Percentiles rank a stretch among this genome's conserved stretches.
Conservation (phyloP, 2,113 vertebrate species). For the Cyanoramphus novaezelandiae region DNA sequence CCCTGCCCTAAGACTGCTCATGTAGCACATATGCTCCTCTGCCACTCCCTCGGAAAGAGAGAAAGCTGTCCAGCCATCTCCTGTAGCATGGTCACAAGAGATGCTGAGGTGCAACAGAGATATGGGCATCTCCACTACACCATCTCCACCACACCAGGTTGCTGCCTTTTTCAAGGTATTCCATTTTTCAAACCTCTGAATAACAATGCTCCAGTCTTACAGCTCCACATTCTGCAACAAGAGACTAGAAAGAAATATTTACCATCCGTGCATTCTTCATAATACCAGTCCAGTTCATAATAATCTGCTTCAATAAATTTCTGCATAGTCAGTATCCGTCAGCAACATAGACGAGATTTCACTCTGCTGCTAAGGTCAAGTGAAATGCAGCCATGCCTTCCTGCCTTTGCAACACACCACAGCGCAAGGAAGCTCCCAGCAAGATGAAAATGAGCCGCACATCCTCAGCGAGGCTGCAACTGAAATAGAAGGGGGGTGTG, state of each 20-base stretch:
- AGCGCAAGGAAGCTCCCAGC: neutral
- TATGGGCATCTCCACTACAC: neutral
- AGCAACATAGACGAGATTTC: slow-evolving; percentile 53
- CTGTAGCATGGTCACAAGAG: neutral
- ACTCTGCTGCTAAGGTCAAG: slow-evolving; percentile 75
- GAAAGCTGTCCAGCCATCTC: slow-evolving; percentile 18
- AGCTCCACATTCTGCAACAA: slow-evolving; percentile 2
- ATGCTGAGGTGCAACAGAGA: neutral
- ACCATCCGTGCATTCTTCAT: slow-evolving; percentile 98
- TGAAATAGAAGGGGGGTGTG: neutral
- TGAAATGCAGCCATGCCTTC: slow-evolving; percentile 75
- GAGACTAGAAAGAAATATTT: slow-evolving; percentile 70
- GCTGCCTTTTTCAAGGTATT: neutral
- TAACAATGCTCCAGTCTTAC: neutral
- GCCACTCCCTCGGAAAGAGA: slow-evolving; percentile 8
- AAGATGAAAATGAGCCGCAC: slow-evolving; percentile 39
- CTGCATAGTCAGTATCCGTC: slow-evolving; percentile 90
- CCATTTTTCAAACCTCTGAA: neutral
- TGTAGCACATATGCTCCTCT: neutral
- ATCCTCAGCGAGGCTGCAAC: slow-evolving; percentile 55
- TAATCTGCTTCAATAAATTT: slow-evolving; percentile 97
- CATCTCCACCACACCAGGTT: neutral
- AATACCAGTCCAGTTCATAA: slow-evolving; percentile 98
- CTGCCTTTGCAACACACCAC: slow-evolving; percentile 50
- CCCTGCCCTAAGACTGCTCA: neutral